Evolutionary conservation across 1,140 invertebrate species (phyloP), one percentile per base, ranked within the genome.

Genomic region (Gonioctena quinquepunctata): DNA sequence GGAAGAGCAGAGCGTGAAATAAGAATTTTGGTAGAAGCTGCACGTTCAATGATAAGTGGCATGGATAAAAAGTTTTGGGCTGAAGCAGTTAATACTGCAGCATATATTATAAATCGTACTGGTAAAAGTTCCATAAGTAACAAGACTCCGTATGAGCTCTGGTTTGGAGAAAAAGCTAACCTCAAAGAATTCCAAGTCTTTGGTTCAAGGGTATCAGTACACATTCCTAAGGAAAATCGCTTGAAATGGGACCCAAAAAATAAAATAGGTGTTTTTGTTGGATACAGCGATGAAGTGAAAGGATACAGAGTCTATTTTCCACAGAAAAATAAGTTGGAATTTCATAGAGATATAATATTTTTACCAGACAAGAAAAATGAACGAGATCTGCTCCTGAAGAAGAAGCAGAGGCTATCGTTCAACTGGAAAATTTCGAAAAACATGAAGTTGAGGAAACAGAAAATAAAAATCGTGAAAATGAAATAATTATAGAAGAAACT

Each of bases 1-100:
- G 84, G 85, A 5, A 73, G 73, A 22, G 78, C 80, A n/a, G 86
- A 86, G 69, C 66, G 79, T 52, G 80, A 83, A 68, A 85, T 79
- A 26, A 63, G 84, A 68, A 85, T 79, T 6, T 13, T 85, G 27
- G 79, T 85, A 13, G 85, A 87, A 78, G 77, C 78, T 26, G 84
- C 83, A 21, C 73, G 81, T 69, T 81, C 80, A 11, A 77, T 82
- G 73, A 33, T 84, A 27, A n/a, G 18, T 11, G 52, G 56, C 67
- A 68, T 84, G 18, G 60, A 69, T 8, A 81, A 80, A 67, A 73
- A 59, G 42, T 70, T 82, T 49, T 85, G 81, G 81, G 83, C 79
- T 4, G 83, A 84, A 75, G 81, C 81, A 8, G 64, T 81, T 1
- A 81, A 83, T 70, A 82, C 77, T 13, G 79, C 82, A 13, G 79